Percentiles rank a stretch among this genome's conserved stretches.
These are phyloP conservation scores for Dinocampus coccinellae DNA, from an alignment of 2,888 invertebrate genomes.

Conservation along the genomic window DNA sequence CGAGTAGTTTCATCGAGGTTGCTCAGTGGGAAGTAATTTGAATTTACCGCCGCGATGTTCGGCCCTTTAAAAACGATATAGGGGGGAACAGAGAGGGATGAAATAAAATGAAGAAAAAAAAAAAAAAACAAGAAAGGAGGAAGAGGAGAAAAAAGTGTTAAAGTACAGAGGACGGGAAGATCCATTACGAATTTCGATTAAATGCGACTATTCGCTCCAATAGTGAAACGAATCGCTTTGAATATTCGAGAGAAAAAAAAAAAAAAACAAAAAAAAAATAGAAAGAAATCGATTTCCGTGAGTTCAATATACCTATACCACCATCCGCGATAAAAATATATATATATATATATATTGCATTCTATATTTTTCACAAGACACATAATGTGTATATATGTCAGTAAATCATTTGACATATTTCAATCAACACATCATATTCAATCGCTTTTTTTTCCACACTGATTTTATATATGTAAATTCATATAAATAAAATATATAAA, in stretches of 20 bases:
- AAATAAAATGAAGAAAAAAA: slow-evolving; percentile 8
- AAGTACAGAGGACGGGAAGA: slow-evolving; percentile 12
- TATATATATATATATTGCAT: too few species aligned
- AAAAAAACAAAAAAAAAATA: too few species aligned
- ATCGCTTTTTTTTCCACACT: neutral
- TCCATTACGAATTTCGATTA: slow-evolving; percentile 34
- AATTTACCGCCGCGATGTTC: slow-evolving; percentile 43
- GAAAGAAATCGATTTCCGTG: slow-evolving; percentile 21
- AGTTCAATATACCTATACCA: neutral
- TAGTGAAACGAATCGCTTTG: slow-evolving; percentile 31
- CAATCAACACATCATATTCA: slow-evolving; percentile 25
- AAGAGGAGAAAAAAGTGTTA: slow-evolving; percentile 6
- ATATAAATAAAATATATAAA: neutral
- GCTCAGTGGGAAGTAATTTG: slow-evolving; percentile 46
- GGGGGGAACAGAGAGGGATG: neutral
- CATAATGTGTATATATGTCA: too few species aligned
- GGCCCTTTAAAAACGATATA: slow-evolving; percentile 19
- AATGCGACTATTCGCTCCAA: slow-evolving; percentile 24
- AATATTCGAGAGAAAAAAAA: too few species aligned
- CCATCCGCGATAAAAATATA: neutral
- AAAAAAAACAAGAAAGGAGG: slow-evolving; percentile 19
- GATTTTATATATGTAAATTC: neutral
- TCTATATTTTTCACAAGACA: too few species aligned
- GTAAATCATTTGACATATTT: slow-evolving; percentile 33
- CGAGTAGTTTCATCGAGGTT: slow-evolving; percentile 29